phyloP scores from a whole-genome alignment of 2,888 invertebrate genomes.

The Crepidodera aurea region DNA sequence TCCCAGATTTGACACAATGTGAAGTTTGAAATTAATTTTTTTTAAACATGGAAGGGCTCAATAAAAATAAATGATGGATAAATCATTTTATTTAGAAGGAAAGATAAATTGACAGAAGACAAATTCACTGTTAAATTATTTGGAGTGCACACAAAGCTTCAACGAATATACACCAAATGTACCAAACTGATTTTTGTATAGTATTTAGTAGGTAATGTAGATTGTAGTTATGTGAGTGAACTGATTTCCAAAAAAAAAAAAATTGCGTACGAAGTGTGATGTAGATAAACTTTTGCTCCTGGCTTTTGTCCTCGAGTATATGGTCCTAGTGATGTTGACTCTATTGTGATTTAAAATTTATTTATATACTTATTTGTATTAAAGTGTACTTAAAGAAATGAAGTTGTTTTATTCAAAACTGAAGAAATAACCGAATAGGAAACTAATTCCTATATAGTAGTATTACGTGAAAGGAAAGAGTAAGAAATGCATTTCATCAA shows the following conservation, averaged over 20 bases:
- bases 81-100: too few species aligned
- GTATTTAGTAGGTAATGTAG: constrained; percentile 16
- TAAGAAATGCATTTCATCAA: too few species aligned
- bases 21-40: too few species aligned
- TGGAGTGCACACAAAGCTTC: neutral
- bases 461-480: too few species aligned
- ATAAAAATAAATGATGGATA: too few species aligned
- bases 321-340: constrained; percentile 43
- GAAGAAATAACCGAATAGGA: too few species aligned
- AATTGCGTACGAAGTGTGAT: constrained; percentile 25
- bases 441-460: too few species aligned
- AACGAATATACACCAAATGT: constrained; percentile 17
- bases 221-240: constrained; percentile 8
- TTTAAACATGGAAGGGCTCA: too few species aligned
- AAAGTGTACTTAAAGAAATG: constrained; percentile 37
- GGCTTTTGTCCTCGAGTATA: constrained; percentile 36
- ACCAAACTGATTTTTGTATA: constrained; percentile 20
- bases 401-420: too few species aligned
- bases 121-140: neutral
- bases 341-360: constrained; percentile 48
- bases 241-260: constrained; percentile 23
- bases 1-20: too few species aligned
- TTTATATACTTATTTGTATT: constrained; percentile 41
- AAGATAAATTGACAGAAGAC: too few species aligned
- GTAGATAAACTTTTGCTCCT: constrained; percentile 29